Evolutionary conservation across 53 echinoderm and acorn worm species (phyloP).

Genomic region (Stichopus horrens): DNA sequence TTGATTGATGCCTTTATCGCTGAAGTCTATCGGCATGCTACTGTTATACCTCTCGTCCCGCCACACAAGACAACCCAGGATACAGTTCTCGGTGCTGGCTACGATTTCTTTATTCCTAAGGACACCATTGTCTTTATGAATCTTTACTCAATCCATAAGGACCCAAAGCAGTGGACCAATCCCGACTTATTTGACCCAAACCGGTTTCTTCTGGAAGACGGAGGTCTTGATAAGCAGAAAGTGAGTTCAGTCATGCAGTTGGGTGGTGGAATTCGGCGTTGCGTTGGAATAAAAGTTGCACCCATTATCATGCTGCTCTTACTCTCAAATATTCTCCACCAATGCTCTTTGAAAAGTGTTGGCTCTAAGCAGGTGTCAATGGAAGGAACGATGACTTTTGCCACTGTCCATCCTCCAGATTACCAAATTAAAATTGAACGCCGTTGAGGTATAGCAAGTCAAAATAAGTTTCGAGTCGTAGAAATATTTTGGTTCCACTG

Average conservation of each 20-base stretch:
- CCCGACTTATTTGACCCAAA: constrained; percentile 65
- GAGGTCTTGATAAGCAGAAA: constrained; percentile 31
- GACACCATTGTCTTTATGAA: constrained; percentile 69
- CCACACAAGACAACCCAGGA: constrained; percentile 72
- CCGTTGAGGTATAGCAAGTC: not conserved
- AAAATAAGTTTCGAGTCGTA: too few species aligned
- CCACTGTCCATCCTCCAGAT: not conserved
- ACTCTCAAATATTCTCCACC: constrained; percentile 39
- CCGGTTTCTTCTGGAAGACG: constrained; percentile 62
- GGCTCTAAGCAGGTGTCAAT: not conserved
- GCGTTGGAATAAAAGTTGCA: constrained; percentile 45
- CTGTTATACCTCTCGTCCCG: constrained; percentile 62
- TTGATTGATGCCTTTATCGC: constrained; percentile 68
- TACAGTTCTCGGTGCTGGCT: constrained; percentile 58
- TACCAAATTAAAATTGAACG: not conserved
- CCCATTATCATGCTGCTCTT: constrained; percentile 29
- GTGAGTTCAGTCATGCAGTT: not conserved
- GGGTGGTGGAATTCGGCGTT: constrained; percentile 38
- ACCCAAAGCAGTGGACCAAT: constrained; percentile 23
- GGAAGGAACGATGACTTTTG: not conserved
- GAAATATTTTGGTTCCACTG: too few species aligned
- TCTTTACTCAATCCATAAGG: constrained; percentile 20
- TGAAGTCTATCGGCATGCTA: constrained; percentile 60
- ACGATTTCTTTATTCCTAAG: constrained; percentile 59
- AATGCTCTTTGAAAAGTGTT: constrained; percentile 27